A percentile compares a stretch with the other conserved stretches of the same genome.
phyloP scores from a whole-genome alignment of 23 tunicate genomes.

The Pegea sp. region DNA sequence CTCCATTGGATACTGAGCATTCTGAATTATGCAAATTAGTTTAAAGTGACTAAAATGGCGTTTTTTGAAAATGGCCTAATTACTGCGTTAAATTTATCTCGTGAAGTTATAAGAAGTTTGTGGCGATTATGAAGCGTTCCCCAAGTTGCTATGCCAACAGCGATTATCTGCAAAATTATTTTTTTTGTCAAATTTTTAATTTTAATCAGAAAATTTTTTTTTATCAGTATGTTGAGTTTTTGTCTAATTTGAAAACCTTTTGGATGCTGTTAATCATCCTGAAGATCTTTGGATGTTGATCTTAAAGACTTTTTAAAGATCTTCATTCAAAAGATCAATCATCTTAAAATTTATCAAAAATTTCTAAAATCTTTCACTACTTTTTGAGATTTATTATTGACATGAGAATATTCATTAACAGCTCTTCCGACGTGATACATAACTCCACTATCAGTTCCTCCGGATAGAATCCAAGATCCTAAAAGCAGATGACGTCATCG shows the following conservation, averaged over 20 bases:
- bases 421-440: slow-evolving; percentile 96
- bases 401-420: slow-evolving; percentile 24
- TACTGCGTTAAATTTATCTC: background rate
- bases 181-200: background rate
- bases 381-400: slow-evolving; percentile 1
- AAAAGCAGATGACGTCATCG: too few relatives aligned
- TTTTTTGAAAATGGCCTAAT: background rate
- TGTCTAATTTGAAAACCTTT: background rate
- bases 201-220: background rate
- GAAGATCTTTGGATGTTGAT: too few relatives aligned
- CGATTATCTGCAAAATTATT: slow-evolving; percentile 20
- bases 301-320: too few relatives aligned
- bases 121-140: slow-evolving; percentile 23
- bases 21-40: background rate
- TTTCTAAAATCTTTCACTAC: background rate
- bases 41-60: background rate
- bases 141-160: slow-evolving; percentile 72
- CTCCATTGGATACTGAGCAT: background rate
- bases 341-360: background rate
- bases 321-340: too few relatives aligned
- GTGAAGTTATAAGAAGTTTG: slow-evolving; percentile 1
- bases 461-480: slow-evolving; percentile 94
- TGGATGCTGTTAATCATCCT: too few relatives aligned
- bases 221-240: background rate
- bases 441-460: slow-evolving; percentile 75